Percentiles rank a stretch among this genome's conserved stretches.
Conservation (phyloP, 2,888 invertebrate genomes). For the Alviniconcha strummeri region DNA sequence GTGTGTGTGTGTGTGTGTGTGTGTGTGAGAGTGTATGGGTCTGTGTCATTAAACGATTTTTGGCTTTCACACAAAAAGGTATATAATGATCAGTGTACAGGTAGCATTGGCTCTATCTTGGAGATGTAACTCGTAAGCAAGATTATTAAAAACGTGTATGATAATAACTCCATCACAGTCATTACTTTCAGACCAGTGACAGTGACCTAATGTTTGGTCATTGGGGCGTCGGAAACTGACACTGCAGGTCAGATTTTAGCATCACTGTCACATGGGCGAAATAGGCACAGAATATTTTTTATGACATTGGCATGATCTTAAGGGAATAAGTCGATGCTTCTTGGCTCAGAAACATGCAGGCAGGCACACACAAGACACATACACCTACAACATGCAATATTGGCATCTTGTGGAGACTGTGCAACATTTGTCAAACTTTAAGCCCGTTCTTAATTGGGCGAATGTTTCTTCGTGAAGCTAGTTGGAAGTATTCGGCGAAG, state of each 20-base stretch:
- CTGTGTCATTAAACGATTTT: not conserved
- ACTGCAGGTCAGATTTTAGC: no score
- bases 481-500: no score
- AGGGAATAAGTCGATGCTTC: not conserved
- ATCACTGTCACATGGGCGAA: not conserved
- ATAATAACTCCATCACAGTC: not conserved
- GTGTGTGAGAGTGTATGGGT: not conserved
- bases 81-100: not conserved
- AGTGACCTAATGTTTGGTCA: no score
- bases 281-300: not conserved
- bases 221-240: no score
- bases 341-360: not conserved
- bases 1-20: constrained; percentile 1
- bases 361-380: not conserved
- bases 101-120: not conserved
- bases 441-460: not conserved
- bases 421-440: not conserved
- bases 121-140: no score
- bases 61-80: not conserved
- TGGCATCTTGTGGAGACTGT: not conserved
- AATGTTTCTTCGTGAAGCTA: no score
- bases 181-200: not conserved
- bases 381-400: not conserved
- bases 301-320: not conserved
- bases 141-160: no score